Conservation (phyloP, 1,140 invertebrate genomes). For the Drosophila kanapiae region DNA sequence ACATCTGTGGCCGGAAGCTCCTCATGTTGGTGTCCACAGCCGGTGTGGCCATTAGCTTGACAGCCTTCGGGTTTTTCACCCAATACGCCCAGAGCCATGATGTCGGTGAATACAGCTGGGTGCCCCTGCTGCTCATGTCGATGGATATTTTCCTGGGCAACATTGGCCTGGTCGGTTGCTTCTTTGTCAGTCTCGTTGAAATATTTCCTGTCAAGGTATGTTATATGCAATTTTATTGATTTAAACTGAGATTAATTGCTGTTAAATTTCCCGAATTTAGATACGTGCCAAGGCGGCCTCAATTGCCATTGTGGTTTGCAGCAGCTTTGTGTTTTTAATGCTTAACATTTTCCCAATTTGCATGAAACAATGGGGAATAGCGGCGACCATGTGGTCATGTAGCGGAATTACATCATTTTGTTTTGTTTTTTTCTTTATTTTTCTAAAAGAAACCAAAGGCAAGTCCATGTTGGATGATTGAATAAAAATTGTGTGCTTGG, state of each 20-base stretch:
- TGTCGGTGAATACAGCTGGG: slow-evolving; percentile 61
- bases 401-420: slow-evolving; percentile 45
- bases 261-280: slow-evolving; percentile 38
- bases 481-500: slow-evolving; percentile 2
- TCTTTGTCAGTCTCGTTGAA: slow-evolving; percentile 72
- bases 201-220: slow-evolving; percentile 72
- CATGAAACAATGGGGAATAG: slow-evolving; percentile 64
- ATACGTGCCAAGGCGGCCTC: slow-evolving; percentile 71
- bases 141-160: slow-evolving; percentile 71
- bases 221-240: background rate
- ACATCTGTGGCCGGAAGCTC: slow-evolving; percentile 60
- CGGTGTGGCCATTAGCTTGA: slow-evolving; percentile 53
- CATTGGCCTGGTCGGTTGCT: slow-evolving; percentile 72
- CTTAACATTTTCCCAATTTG: slow-evolving; percentile 73
- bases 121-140: slow-evolving; percentile 71
- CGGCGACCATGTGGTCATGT: slow-evolving; percentile 75
- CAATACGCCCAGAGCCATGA: slow-evolving; percentile 50
- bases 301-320: slow-evolving; percentile 59
- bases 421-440: slow-evolving; percentile 59
- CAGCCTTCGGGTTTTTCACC: slow-evolving; percentile 50
- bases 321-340: slow-evolving; percentile 61
- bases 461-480: slow-evolving; percentile 77
- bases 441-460: slow-evolving; percentile 77
- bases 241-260: background rate
- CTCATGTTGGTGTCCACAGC: slow-evolving; percentile 59